Base-by-base conservation (phyloP, 1,140 invertebrate species). In the Orius laevigatus region DNA sequence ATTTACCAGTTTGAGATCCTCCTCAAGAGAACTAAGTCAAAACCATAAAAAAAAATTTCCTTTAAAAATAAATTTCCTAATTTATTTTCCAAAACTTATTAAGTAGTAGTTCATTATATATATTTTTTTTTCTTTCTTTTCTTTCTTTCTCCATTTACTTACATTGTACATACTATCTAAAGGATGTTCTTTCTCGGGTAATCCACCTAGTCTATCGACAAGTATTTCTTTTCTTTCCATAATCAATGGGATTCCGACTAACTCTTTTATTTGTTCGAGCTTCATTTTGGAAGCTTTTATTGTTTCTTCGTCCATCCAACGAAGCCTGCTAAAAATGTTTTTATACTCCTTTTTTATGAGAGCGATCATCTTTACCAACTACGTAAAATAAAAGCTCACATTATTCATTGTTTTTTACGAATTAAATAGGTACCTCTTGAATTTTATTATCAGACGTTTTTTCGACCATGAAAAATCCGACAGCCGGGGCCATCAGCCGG, bases 261-360 rank as follows among this genome's bases (percentile, higher is more conserved):
- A 73, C 33, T 73, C 75, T 12, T 72, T 73, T 74, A 87, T 85
- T 55, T 75, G 69, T 19, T 70, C 68, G 1, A 75, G 76, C 63
- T 88, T 88, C 52, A 76, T 71, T 18, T 84, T 66, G 1, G 81
- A 83, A 1, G 70, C 73, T 9, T 64, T 25, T 67, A 81, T 85
- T 0, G 89, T 91, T 44, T 68, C 59, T 11, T 69, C 63, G 62
- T 93, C 88, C 79, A 95, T 88, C 90, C 89, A 95, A 39, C 73
- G 70, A 0, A 79, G 70, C 48, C 68, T 65, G 1, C 71, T 63
- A 1, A 94, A 71, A 6, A 85, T 62, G 16, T 78, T 70, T 12
- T 79, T 71, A 58, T 93, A 86, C 0, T 84, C 73, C 10, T 73
- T 64, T 62, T 81, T 77, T 52, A 93, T 81, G 57, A 87, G 75